phyloP scores from a whole-genome alignment of 2,797 vertebrate genomes.

The Xerus rutilus region DNA sequence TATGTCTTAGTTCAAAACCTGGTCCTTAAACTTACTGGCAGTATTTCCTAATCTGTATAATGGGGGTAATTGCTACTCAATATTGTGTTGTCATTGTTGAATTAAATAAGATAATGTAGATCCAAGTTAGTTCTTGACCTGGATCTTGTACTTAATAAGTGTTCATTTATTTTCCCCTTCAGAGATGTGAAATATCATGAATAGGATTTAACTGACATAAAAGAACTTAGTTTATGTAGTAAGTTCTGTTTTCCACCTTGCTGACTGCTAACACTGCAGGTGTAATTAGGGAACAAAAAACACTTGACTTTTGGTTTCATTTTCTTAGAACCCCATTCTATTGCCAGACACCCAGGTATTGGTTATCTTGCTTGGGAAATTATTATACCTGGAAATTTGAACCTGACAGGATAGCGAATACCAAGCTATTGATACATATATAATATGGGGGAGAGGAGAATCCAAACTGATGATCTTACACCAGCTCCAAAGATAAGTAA shows the following conservation, averaged over 20 bases:
- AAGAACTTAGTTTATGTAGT: conserved; percentile 29
- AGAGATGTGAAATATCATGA: conserved; percentile 42
- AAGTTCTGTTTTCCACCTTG: conserved; percentile 57
- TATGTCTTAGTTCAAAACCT: conserved; percentile 25
- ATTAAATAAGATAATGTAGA: conserved; percentile 48
- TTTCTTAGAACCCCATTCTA: conserved; percentile 47
- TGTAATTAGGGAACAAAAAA: conserved; percentile 50
- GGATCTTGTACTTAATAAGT: conserved; percentile 9
- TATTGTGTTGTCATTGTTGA: conserved; percentile 7
- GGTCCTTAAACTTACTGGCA: conserved; percentile 12
- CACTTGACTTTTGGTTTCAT: conserved; percentile 68
- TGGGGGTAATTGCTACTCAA: neutral
- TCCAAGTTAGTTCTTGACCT: conserved; percentile 43
- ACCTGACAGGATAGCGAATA: neutral
- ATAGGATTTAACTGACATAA: conserved; percentile 30
- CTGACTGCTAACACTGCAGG: conserved; percentile 21
- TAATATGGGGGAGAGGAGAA: neutral
- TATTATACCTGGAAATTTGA: conserved; percentile 24
- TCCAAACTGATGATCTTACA: conserved; percentile 13
- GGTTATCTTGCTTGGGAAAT: conserved; percentile 43
- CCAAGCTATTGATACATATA: neutral
- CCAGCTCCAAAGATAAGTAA: neutral
- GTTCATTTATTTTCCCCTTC: conserved; percentile 43
- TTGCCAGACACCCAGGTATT: conserved; percentile 24
- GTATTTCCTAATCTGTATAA: conserved; percentile 22